A percentile compares a stretch with the other conserved stretches of the same genome.
Evolutionary conservation across 2,797 vertebrate genomes (phyloP).

Genomic region (Phrynocephalus forsythii): DNA sequence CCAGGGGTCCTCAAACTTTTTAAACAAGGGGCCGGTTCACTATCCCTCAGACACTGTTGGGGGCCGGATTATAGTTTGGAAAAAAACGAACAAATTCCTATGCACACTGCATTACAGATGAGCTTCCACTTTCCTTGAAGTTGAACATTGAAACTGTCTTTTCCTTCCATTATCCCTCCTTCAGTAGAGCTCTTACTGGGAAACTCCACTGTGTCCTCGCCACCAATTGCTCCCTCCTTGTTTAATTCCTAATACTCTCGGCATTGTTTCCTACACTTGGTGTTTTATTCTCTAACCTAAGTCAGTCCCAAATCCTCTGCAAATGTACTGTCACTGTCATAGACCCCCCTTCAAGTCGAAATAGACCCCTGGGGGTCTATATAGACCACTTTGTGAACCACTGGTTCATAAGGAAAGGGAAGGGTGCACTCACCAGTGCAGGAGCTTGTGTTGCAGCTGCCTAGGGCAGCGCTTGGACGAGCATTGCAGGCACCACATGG

Average conservation of each 20-base stretch:
- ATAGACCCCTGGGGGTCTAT: too few relatives aligned
- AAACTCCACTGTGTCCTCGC: not conserved
- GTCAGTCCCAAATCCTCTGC: not conserved
- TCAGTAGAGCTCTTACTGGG: not conserved
- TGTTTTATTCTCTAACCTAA: not conserved
- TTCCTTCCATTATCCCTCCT: not conserved
- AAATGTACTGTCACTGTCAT: not conserved
- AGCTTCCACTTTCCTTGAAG: too few relatives aligned
- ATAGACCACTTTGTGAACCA: too few relatives aligned
- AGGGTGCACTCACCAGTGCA: constrained; percentile 25
- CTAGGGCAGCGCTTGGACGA: constrained; percentile 52
- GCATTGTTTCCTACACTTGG: not conserved
- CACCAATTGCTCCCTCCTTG: too few relatives aligned
- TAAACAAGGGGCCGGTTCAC: too few relatives aligned
- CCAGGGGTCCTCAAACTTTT: too few relatives aligned
- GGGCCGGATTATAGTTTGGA: too few relatives aligned
- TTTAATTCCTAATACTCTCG: not conserved
- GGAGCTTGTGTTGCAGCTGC: constrained; percentile 53
- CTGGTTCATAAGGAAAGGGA: too few relatives aligned
- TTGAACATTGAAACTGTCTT: not conserved
- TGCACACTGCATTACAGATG: too few relatives aligned
- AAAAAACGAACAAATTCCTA: too few relatives aligned
- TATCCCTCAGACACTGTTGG: too few relatives aligned
- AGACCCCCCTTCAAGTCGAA: too few relatives aligned
- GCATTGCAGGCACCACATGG: constrained; percentile 65